Evolutionary conservation across 2,888 invertebrate genomes (phyloP).

Genomic region (Lasioglossum vierecki): DNA sequence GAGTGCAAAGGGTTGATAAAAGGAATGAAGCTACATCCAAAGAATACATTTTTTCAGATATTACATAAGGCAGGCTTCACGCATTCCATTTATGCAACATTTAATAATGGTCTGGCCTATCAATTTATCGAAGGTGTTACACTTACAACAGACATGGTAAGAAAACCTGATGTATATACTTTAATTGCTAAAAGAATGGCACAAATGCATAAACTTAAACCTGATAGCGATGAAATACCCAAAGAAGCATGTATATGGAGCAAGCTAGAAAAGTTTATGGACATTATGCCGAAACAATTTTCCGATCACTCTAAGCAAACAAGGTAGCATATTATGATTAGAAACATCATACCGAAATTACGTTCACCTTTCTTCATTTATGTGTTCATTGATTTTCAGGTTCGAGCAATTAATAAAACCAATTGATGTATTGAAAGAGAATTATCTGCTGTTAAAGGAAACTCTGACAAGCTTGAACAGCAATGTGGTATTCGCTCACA

Average conservation of each 20-base stretch:
- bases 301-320: conserved; percentile 88
- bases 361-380: background rate
- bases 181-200: conserved; percentile 94
- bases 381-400: conserved; percentile 82
- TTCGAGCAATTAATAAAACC: conserved; percentile 88
- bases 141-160: conserved; percentile 88
- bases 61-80: conserved; percentile 91
- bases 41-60: conserved; percentile 80
- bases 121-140: conserved; percentile 93
- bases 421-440: conserved; percentile 88
- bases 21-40: background rate
- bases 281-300: conserved; percentile 90
- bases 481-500: conserved; percentile 97
- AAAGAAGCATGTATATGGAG: conserved; percentile 90
- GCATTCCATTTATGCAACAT: conserved; percentile 94
- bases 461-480: conserved; percentile 88
- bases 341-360: background rate
- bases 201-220: conserved; percentile 89
- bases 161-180: conserved; percentile 88
- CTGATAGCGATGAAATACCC: conserved; percentile 81
- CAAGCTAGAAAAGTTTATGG: conserved; percentile 90
- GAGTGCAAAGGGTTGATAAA: background rate
- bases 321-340: conserved; percentile 85
- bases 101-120: conserved; percentile 97
- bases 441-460: conserved; percentile 88